Conservation (phyloP, 2,888 invertebrate species). For the Euplexia lucipara region DNA sequence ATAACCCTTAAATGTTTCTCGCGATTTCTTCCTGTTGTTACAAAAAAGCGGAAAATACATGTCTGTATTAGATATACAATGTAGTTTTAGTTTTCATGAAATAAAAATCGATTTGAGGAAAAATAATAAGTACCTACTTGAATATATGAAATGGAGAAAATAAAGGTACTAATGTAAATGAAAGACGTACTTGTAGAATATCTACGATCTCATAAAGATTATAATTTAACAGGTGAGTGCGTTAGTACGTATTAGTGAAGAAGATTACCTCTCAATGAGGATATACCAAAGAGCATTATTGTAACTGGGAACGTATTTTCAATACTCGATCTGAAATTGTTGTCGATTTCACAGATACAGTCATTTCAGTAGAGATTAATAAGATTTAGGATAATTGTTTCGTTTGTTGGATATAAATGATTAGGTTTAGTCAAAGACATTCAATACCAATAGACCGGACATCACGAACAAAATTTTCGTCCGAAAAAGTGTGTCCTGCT, state of each 20-base stretch:
- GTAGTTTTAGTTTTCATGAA: too few species aligned
- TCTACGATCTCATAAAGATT: not conserved
- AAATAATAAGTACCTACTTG: not conserved
- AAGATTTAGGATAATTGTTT: too few species aligned
- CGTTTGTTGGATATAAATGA: too few species aligned
- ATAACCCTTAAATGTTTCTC: too few species aligned
- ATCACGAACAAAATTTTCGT: too few species aligned
- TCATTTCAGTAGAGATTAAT: too few species aligned
- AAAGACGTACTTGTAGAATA: not conserved
- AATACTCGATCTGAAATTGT: not conserved
- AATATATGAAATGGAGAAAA: not conserved
- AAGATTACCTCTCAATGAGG: slow-evolving; percentile 3
- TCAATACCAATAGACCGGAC: too few species aligned
- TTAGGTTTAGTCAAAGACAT: too few species aligned
- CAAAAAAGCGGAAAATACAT: not conserved
- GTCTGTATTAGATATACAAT: too few species aligned
- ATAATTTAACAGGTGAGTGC: slow-evolving; percentile 4
- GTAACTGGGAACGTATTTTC: not conserved
- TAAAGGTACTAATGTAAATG: not conserved
- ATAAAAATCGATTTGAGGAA: not conserved
- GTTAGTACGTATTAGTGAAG: not conserved
- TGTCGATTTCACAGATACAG: too few species aligned
- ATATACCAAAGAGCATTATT: not conserved
- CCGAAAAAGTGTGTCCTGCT: too few species aligned
- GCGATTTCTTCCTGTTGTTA: not conserved